Conservation (phyloP, 2,888 invertebrate genomes). For the Idaea biselata region DNA sequence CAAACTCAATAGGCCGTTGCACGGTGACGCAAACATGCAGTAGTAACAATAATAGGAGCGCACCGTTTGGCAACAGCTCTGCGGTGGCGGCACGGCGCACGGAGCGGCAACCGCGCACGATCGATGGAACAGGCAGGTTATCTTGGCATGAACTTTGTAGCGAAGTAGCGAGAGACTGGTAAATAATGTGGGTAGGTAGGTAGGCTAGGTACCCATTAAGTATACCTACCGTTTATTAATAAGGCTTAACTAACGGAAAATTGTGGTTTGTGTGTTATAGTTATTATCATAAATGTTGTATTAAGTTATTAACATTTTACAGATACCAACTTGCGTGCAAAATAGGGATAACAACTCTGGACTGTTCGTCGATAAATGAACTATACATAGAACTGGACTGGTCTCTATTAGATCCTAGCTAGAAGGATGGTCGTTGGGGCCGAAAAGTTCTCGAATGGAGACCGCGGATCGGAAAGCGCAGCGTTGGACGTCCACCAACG, state of each 20-base stretch:
- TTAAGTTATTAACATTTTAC: neutral
- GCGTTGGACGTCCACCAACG: no score
- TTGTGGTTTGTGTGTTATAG: slow-evolving; percentile 6
- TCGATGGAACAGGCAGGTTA: slow-evolving; percentile 46
- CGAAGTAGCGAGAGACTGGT: slow-evolving; percentile 1
- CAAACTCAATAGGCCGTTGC: slow-evolving; percentile 37
- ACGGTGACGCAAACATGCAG: slow-evolving; percentile 34
- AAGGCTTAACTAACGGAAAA: slow-evolving; percentile 12
- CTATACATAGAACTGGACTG: no score
- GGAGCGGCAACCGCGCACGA: slow-evolving; percentile 56
- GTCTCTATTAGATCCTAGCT: no score
- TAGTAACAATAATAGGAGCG: slow-evolving; percentile 54
- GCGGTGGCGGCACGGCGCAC: slow-evolving; percentile 27
- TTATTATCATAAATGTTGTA: neutral
- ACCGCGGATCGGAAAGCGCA: no score
- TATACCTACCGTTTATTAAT: slow-evolving; percentile 13
- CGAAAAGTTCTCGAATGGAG: no score
- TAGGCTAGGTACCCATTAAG: slow-evolving; percentile 8
- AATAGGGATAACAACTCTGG: no score
- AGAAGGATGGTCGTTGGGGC: no score
- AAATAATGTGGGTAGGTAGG: slow-evolving; percentile 5
- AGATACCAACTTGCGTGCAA: neutral
- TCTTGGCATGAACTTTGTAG: slow-evolving; percentile 38
- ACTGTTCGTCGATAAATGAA: no score
- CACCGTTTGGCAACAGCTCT: slow-evolving; percentile 44